These are phyloP conservation scores for Pollenia amentaria DNA, from an alignment of 2,888 invertebrate species.

Conservation along the genomic window DNA sequence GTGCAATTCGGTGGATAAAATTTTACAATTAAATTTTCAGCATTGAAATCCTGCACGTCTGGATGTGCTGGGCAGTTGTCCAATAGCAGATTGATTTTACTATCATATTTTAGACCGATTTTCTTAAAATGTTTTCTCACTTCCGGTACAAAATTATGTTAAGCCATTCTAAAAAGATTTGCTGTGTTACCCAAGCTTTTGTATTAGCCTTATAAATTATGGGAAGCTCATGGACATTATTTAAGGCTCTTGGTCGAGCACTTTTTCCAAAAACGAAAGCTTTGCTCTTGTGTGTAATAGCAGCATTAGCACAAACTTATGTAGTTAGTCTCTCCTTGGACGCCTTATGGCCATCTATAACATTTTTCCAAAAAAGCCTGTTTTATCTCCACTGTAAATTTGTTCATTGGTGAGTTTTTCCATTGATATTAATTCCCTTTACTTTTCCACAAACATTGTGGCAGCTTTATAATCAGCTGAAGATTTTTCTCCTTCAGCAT, in stretches of 20 bases:
- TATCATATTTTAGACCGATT: slow-evolving; percentile 9
- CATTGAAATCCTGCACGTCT: not conserved
- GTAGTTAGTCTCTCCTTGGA: slow-evolving; percentile 39
- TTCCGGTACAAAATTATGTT: slow-evolving; percentile 50
- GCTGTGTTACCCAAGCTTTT: slow-evolving; percentile 25
- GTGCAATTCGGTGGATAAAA: slow-evolving; percentile 25
- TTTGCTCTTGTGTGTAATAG: slow-evolving; percentile 40
- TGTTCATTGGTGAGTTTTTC: slow-evolving; percentile 28
- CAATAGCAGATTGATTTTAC: not conserved
- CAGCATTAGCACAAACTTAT: slow-evolving; percentile 25
- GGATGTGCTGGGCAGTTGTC: not conserved
- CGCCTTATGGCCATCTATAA: slow-evolving; percentile 1
- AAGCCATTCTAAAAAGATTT: slow-evolving; percentile 8
- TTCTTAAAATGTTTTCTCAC: not conserved
- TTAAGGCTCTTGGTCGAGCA: slow-evolving; percentile 8
- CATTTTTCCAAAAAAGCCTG: no score
- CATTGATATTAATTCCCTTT: no score
- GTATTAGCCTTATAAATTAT: slow-evolving; percentile 21
- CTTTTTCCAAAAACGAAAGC: slow-evolving; percentile 27
- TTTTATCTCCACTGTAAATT: slow-evolving; percentile 34
- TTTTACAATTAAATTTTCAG: slow-evolving; percentile 12
- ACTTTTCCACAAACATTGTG: no score
- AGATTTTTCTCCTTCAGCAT: no score
- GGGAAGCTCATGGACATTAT: slow-evolving; percentile 22
- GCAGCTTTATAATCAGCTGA: no score